Evolutionary conservation across 2,797 vertebrate species (phyloP).

Genomic region (Caiman crocodilus): DNA sequence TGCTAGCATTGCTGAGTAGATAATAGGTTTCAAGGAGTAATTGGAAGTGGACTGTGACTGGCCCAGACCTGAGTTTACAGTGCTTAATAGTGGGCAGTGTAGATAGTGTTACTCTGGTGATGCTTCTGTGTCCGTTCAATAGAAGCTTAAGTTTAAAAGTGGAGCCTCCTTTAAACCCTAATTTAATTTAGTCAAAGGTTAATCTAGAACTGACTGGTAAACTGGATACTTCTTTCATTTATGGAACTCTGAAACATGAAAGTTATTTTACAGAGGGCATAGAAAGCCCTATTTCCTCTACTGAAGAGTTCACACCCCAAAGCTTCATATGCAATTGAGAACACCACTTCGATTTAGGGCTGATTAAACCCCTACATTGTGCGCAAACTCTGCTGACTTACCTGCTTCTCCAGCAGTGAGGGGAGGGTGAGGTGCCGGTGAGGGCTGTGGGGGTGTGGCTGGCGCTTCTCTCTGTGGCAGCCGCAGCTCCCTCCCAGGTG

Average conservation of each 20-base stretch:
- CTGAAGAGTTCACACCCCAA: neutral
- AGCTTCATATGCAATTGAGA: neutral
- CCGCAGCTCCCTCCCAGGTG: no score
- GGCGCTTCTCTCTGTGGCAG: no score
- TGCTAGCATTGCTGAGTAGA: neutral
- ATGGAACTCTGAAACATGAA: neutral
- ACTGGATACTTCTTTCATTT: neutral
- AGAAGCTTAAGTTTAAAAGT: neutral
- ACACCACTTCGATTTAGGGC: no score
- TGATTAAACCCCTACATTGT: no score
- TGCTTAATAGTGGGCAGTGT: neutral
- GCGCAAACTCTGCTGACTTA: no score
- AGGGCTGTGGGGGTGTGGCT: no score
- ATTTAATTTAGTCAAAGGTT: neutral
- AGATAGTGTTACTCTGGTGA: neutral
- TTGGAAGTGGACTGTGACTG: neutral
- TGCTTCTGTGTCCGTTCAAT: neutral
- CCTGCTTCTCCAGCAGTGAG: no score
- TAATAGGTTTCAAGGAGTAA: neutral
- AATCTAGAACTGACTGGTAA: neutral
- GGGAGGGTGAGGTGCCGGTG: no score
- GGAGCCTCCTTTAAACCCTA: neutral
- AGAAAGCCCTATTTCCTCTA: neutral
- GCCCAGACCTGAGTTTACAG: neutral
- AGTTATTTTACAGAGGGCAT: neutral